Evolutionary conservation across 2,113 vertebrate species (phyloP).

Genomic region (Sapayoa aenigma): DNA sequence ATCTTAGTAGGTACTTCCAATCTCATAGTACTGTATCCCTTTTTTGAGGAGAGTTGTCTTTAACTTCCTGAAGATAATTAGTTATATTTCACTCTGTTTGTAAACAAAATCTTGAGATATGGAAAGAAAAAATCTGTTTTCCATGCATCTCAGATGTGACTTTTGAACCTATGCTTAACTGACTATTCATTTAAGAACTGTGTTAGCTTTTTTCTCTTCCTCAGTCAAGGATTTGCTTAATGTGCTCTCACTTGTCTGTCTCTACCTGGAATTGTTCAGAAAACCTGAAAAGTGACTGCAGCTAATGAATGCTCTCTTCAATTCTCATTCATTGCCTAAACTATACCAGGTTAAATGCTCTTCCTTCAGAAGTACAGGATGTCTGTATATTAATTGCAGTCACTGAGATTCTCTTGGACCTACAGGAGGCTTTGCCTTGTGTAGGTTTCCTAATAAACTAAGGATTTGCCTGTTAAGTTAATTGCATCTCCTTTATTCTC

Average conservation of each 20-base stretch:
- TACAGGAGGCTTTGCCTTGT: background rate
- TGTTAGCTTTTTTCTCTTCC: background rate
- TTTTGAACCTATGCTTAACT: background rate
- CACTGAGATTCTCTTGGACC: background rate
- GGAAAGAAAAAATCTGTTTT: background rate
- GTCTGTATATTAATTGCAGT: background rate
- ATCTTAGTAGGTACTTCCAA: background rate
- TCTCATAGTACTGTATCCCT: background rate
- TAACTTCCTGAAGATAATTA: background rate
- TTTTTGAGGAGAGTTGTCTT: background rate
- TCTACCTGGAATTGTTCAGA: background rate
- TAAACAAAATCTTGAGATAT: background rate
- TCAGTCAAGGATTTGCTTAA: background rate
- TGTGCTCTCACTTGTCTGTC: background rate
- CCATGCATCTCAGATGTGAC: background rate
- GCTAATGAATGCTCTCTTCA: background rate
- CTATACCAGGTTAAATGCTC: background rate
- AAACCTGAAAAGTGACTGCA: background rate
- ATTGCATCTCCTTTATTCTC: background rate
- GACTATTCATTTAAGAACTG: background rate
- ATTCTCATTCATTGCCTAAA: background rate
- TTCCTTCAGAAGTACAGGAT: background rate
- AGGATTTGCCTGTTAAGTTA: background rate
- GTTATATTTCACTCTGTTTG: background rate
- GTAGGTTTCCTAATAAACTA: background rate